Percentiles rank a stretch among this genome's conserved stretches.
Conservation (phyloP, 1,140 invertebrate species). For the Arion vulgaris region DNA sequence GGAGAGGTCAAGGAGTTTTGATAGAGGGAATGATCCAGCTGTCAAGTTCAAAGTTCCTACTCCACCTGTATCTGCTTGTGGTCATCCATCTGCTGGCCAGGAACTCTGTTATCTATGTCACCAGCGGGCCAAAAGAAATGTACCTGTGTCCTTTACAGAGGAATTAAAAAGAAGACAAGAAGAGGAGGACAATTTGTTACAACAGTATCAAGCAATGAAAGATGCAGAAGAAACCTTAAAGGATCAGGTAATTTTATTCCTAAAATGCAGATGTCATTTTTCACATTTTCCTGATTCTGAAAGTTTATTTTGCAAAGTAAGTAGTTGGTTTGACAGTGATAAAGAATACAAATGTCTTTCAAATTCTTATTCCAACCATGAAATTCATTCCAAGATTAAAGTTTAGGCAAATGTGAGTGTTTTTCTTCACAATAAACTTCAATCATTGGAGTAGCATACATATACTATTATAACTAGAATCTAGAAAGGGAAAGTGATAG, state of each 20-base stretch:
- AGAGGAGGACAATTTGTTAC: slow-evolving; percentile 70
- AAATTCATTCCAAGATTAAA: too few relatives aligned
- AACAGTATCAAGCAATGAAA: slow-evolving; percentile 70
- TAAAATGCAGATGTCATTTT: too few relatives aligned
- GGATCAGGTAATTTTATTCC: slow-evolving; percentile 64
- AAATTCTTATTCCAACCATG: too few relatives aligned
- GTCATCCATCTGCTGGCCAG: slow-evolving; percentile 69
- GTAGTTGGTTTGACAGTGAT: too few relatives aligned
- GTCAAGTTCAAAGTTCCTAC: slow-evolving; percentile 28
- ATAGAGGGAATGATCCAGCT: slow-evolving; percentile 33
- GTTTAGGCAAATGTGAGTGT: too few relatives aligned
- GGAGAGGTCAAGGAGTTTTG: slow-evolving; percentile 50
- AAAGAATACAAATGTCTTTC: too few relatives aligned
- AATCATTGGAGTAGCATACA: too few relatives aligned
- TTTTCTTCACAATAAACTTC: too few relatives aligned
- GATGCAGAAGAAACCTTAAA: slow-evolving; percentile 68
- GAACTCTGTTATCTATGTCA: slow-evolving; percentile 73
- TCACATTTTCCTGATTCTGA: too few relatives aligned
- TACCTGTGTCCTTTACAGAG: slow-evolving; percentile 70
- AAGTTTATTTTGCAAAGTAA: too few relatives aligned
- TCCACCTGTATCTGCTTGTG: slow-evolving; percentile 57
- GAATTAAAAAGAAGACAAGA: slow-evolving; percentile 66
- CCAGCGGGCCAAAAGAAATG: slow-evolving; percentile 68
- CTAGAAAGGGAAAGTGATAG: too few relatives aligned
- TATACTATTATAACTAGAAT: too few relatives aligned